phyloP scores from a whole-genome alignment of 2,797 vertebrate genomes.

The Poecilia picta region DNA sequence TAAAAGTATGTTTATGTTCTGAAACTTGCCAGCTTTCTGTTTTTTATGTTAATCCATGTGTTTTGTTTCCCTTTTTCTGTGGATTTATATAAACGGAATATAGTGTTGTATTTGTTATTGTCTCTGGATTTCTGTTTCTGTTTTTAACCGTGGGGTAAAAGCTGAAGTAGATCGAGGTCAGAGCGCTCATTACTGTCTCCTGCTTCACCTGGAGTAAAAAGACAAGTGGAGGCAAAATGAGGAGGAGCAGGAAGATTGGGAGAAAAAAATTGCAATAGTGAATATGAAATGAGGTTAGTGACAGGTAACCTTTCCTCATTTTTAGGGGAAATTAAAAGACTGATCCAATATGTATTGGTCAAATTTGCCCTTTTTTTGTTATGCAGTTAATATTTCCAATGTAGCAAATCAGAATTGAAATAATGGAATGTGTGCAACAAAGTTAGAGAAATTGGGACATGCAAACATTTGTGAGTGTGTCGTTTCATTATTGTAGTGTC shows the following conservation, averaged over 20 bases:
- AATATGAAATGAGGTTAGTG: slow-evolving; percentile 15
- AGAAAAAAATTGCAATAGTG: background rate
- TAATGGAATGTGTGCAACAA: background rate
- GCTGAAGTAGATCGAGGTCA: slow-evolving; percentile 62
- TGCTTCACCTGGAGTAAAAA: slow-evolving; percentile 23
- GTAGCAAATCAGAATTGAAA: background rate
- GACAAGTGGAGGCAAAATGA: background rate
- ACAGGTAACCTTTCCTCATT: background rate
- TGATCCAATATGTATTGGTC: background rate
- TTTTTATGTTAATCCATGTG: background rate
- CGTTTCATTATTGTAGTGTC: background rate
- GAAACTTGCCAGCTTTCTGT: background rate
- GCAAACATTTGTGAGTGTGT: background rate
- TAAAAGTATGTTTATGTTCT: background rate
- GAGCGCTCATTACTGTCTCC: slow-evolving; percentile 40
- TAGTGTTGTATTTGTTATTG: slow-evolving; percentile 4
- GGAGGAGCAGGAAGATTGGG: slow-evolving; percentile 1
- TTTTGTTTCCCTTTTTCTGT: background rate
- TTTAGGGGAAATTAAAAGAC: background rate
- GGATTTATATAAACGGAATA: background rate
- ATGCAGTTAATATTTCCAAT: background rate
- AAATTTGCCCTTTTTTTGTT: background rate
- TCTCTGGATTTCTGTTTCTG: slow-evolving; percentile 11
- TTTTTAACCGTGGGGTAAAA: slow-evolving; percentile 8
- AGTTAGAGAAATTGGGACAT: slow-evolving; percentile 19